These are phyloP conservation scores for Haemorhous mexicanus DNA, from an alignment of 2,113 vertebrate genomes.

Conservation along the genomic window DNA sequence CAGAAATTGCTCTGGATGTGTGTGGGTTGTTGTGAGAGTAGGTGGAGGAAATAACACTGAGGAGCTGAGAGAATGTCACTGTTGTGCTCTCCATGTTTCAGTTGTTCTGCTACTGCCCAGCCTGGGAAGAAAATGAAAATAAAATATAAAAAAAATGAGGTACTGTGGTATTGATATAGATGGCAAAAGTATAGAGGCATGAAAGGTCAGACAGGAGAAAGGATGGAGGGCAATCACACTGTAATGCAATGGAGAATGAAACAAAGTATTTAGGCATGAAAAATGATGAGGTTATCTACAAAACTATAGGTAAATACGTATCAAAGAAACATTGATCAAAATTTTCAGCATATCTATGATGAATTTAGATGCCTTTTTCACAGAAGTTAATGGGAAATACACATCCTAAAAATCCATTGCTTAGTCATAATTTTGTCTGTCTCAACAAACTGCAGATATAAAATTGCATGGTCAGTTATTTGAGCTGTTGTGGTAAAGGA, in stretches of 20 bases:
- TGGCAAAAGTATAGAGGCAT: neutral
- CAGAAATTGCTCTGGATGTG: neutral
- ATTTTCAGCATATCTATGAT: neutral
- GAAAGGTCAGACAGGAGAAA: neutral
- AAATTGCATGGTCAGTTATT: neutral
- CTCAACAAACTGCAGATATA: neutral
- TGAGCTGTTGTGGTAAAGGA: neutral
- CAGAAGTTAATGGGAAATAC: neutral
- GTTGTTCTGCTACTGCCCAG: neutral
- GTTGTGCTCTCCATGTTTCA: neutral
- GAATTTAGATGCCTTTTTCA: neutral
- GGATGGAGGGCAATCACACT: neutral
- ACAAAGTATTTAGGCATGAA: neutral
- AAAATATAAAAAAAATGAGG: neutral
- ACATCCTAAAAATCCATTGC: neutral
- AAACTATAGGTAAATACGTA: neutral
- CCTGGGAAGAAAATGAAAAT: neutral
- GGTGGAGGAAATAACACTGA: neutral
- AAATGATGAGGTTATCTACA: neutral
- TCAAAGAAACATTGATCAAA: neutral
- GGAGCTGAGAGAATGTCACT: neutral
- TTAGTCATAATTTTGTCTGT: neutral
- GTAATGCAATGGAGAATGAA: neutral
- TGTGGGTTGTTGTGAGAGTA: neutral
- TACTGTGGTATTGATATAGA: neutral